These are phyloP conservation scores for Forbesichthys papilliferus DNA, from an alignment of 2,113 vertebrate genomes.

Conservation along the genomic window DNA sequence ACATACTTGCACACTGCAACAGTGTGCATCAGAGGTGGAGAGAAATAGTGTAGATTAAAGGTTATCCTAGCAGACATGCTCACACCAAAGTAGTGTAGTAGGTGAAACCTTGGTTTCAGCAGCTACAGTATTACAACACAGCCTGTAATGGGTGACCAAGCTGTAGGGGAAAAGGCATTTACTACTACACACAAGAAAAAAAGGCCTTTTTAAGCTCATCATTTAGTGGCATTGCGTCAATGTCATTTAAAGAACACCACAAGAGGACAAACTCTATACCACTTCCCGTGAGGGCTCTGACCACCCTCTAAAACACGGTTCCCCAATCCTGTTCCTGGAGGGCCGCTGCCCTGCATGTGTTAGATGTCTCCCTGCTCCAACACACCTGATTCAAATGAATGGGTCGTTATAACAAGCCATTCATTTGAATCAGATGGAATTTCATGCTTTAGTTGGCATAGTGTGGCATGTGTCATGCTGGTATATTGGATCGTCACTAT, in stretches of 20 bases:
- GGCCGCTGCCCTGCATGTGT: too few species aligned
- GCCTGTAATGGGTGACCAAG: conserved; percentile 11
- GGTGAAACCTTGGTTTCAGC: too few species aligned
- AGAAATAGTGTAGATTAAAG: too few species aligned
- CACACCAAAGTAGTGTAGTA: too few species aligned
- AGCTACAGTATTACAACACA: too few species aligned
- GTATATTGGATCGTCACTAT: conserved; percentile 21
- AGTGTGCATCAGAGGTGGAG: too few species aligned
- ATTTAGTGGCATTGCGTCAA: not conserved
- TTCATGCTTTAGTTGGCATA: conserved; percentile 7
- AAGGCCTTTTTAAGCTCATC: conserved; percentile 25
- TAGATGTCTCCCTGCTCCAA: too few species aligned
- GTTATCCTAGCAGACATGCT: too few species aligned
- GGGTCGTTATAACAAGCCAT: too few species aligned
- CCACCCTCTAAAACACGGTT: not conserved
- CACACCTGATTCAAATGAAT: too few species aligned
- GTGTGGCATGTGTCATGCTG: conserved; percentile 3
- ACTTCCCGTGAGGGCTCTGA: conserved; percentile 7
- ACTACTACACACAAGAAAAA: not conserved
- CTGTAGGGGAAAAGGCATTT: not conserved
- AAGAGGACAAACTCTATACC: conserved; percentile 7
- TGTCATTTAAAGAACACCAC: not conserved
- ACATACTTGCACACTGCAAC: too few species aligned
- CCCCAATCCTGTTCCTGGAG: too few species aligned
- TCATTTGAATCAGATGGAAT: not conserved